phyloP scores from a whole-genome alignment of 35 echinoderm and acorn worm genomes.

The Stichopus chloronotus region DNA sequence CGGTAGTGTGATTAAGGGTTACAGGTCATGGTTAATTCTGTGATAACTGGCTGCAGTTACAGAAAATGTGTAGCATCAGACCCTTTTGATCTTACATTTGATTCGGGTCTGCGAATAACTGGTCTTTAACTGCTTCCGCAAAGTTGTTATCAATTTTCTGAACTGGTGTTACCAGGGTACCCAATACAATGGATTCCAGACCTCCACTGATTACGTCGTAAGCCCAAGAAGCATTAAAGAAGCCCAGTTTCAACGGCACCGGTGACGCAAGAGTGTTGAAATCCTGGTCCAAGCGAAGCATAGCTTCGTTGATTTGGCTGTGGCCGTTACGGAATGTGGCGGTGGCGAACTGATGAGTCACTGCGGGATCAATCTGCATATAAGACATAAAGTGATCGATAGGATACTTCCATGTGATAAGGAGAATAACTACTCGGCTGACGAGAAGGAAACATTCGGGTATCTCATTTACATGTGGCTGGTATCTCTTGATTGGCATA shows the following conservation, averaged over 20 bases:
- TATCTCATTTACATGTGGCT: not conserved
- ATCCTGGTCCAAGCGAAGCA: slow-evolving; percentile 51
- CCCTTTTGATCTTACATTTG: slow-evolving; percentile 9
- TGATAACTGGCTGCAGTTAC: no score
- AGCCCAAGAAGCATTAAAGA: slow-evolving; percentile 52
- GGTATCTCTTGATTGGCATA: not conserved
- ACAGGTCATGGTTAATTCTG: no score
- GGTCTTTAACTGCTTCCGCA: slow-evolving; percentile 52
- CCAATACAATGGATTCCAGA: slow-evolving; percentile 52
- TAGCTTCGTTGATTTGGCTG: slow-evolving; percentile 44
- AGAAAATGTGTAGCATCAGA: no score
- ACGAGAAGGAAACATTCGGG: not conserved
- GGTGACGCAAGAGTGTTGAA: slow-evolving; percentile 18
- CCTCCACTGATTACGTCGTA: slow-evolving; percentile 46
- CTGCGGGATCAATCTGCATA: slow-evolving; percentile 44
- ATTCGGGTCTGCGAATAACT: slow-evolving; percentile 61
- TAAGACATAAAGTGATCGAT: not conserved
- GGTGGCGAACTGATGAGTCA: slow-evolving; percentile 51
- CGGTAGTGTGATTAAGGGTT: no score
- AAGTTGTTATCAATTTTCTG: slow-evolving; percentile 65
- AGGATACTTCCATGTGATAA: not conserved
- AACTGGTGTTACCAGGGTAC: slow-evolving; percentile 22
- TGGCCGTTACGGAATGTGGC: slow-evolving; percentile 65
- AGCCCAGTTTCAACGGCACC: slow-evolving; percentile 42
- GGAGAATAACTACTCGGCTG: not conserved